Evolutionary conservation across 92 coral and sea anemone genomes (phyloP), one percentile per base, ranked within the genome.

Genomic region (Metridium senile): DNA sequence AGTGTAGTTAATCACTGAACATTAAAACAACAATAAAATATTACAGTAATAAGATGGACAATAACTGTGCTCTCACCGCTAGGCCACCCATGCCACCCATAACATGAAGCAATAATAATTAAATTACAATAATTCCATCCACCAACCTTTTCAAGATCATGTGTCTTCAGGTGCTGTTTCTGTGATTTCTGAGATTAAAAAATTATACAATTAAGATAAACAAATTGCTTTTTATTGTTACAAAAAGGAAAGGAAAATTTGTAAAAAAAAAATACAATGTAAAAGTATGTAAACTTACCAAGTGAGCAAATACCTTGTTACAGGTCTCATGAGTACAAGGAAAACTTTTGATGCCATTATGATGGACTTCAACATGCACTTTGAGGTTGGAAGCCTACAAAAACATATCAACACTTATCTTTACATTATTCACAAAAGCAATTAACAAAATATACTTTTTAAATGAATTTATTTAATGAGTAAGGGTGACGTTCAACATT

Each of bases 271-370:
- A 9, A 9, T 9, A 17, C 26, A 54, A 17, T 54, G 13, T 39
- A 39, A 39, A 39, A 39, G 49, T 54, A 21, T 9, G 23, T 10
- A 54, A 54, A 31, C 78, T 57, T 58, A 94, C 98, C 94, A 86
- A 89, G 64, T 94, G 87, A 26, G 91, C 92, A 70, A 92, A 94
- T 43, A 67, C 77, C 63, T 85, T 92, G 30, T 80, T 91, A 51
- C 98, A 94, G 23, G 90, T 93, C 49, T 89, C 89, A 43, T 74
- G 64, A 21, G 89, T 65, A 66, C 98, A 94, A 20, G 68, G 17
- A 71, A 75, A 79, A 23, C 85, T 84, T 63, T 84, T 84, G 74
- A 75, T 28, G 1, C 86, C 89, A 19, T 89, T 83, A 34, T 94
- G 98, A 58, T 74, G 63, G 35, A 86, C 66, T 47, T 93, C 86